A percentile compares a stretch with the other conserved stretches of the same genome.
phyloP scores from a whole-genome alignment of 2,113 vertebrate species.

The Fregata magnificens region DNA sequence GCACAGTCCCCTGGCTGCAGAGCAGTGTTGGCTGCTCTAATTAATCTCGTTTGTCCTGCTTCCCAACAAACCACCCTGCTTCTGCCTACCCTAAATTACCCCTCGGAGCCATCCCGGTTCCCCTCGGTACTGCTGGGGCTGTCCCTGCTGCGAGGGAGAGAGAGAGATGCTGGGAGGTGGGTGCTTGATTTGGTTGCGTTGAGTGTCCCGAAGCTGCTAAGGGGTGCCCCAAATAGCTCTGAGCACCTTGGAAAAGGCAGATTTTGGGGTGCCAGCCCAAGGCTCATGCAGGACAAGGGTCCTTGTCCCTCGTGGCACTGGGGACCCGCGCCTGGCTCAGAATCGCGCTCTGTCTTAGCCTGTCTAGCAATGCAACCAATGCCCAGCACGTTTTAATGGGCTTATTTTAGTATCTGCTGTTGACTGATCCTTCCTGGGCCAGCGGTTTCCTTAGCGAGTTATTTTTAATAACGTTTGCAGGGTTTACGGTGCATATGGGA shows the following conservation, averaged over 20 bases:
- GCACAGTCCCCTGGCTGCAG: background rate
- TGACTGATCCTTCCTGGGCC: background rate
- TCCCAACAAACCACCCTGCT: background rate
- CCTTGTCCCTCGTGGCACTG: background rate
- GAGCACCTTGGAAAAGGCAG: background rate
- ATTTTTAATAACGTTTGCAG: background rate
- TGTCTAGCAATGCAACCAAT: background rate
- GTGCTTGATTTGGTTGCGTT: background rate
- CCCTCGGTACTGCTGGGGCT: rapidly evolving
- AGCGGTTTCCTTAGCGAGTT: background rate
- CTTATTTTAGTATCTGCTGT: background rate
- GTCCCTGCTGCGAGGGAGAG: background rate
- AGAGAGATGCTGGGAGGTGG: background rate
- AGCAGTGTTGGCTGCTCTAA: background rate
- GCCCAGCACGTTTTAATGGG: background rate
- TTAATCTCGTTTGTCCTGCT: background rate
- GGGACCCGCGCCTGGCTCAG: background rate
- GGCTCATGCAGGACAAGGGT: background rate
- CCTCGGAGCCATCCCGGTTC: background rate
- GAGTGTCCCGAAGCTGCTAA: background rate
- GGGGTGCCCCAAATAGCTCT: background rate
- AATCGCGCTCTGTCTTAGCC: background rate
- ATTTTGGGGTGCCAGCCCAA: background rate
- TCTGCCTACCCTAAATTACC: background rate
- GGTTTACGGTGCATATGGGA: background rate